These are phyloP conservation scores for Aspidapion aeneum DNA, from an alignment of 2,888 invertebrate genomes.

Conservation along the genomic window DNA sequence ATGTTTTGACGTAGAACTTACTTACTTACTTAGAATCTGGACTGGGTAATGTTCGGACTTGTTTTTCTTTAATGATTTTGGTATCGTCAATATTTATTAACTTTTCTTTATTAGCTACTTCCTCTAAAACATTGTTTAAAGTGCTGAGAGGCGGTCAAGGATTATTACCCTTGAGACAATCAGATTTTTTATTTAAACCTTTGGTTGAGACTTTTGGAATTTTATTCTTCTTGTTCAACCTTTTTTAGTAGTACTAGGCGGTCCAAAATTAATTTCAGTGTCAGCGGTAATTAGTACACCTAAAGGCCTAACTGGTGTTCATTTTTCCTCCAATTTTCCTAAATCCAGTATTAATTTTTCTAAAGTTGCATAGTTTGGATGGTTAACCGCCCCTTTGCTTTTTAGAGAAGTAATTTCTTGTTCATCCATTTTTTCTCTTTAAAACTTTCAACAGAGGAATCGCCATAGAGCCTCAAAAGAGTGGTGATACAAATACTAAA, in stretches of 20 bases:
- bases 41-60: not conserved
- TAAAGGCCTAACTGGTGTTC: conserved; percentile 50
- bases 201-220: too few species aligned
- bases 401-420: conserved; percentile 90
- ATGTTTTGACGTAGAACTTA: not conserved
- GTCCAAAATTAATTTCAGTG: conserved; percentile 48
- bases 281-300: conserved; percentile 64
- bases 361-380: conserved; percentile 88
- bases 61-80: too few species aligned
- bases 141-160: too few species aligned
- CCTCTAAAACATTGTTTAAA: too few species aligned
- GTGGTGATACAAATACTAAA: too few species aligned
- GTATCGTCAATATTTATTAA: too few species aligned
- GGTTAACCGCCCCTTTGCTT: conserved; percentile 83
- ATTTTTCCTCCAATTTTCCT: conserved; percentile 65
- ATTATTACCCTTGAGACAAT: too few species aligned
- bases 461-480: conserved; percentile 87
- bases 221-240: too few species aligned
- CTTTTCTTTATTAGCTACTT: too few species aligned
- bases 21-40: conserved; percentile 36
- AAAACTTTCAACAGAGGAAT: conserved; percentile 83
- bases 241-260: too few species aligned
- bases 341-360: conserved; percentile 83
- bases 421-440: conserved; percentile 88
- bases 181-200: too few species aligned